phyloP scores from a whole-genome alignment of 2,888 invertebrate species.

The Hypsopygia costalis region DNA sequence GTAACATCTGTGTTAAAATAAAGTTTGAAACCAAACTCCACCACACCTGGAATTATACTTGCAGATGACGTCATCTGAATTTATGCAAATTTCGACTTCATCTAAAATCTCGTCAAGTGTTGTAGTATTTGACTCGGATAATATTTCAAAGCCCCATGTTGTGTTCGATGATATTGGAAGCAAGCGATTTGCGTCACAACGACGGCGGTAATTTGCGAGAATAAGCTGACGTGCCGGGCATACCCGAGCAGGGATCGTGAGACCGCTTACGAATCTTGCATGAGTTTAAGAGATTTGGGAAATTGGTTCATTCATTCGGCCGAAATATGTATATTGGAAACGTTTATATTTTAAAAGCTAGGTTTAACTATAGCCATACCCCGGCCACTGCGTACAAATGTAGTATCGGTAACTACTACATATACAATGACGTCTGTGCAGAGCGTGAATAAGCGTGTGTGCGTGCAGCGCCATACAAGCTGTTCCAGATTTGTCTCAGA shows the following conservation, averaged over 20 bases:
- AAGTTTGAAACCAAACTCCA: slow-evolving; percentile 19
- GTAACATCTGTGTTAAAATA: slow-evolving; percentile 7
- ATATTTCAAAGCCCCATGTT: neutral
- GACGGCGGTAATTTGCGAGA: neutral
- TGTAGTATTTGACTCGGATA: slow-evolving; percentile 25
- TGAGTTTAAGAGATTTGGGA: too few relatives aligned
- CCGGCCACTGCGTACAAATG: too few relatives aligned
- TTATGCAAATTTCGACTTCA: slow-evolving; percentile 43
- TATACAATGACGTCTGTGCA: too few relatives aligned
- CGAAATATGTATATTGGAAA: too few relatives aligned
- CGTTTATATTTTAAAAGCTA: too few relatives aligned
- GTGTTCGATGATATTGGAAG: neutral
- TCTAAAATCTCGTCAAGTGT: slow-evolving; percentile 33
- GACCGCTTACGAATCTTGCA: too few relatives aligned
- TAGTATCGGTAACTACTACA: too few relatives aligned
- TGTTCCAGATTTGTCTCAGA: too few relatives aligned
- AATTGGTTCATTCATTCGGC: too few relatives aligned
- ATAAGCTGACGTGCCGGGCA: neutral
- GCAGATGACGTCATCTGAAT: slow-evolving; percentile 50
- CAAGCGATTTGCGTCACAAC: neutral
- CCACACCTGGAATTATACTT: slow-evolving; percentile 43
- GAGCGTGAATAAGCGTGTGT: too few relatives aligned
- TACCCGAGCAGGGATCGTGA: neutral
- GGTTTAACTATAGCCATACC: too few relatives aligned
- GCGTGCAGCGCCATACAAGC: too few relatives aligned